Conservation (phyloP, 2,888 invertebrate genomes). For the Caenorhabditis drosophilae region DNA sequence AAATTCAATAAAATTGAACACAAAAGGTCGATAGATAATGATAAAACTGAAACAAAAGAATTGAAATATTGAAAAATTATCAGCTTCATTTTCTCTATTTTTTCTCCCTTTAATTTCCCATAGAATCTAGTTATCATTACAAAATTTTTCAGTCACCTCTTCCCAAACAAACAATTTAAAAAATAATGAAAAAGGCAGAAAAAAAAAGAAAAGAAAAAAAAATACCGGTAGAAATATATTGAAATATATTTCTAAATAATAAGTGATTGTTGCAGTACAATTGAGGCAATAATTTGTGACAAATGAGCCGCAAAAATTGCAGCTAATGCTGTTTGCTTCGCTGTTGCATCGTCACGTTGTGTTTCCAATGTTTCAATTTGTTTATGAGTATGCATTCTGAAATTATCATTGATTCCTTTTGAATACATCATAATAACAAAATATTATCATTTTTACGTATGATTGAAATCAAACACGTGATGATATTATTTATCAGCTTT, state of each 20-base stretch:
- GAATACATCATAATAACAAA: neutral
- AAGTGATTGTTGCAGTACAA: constrained; percentile 87
- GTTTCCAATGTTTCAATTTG: neutral
- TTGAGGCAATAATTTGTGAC: constrained; percentile 90
- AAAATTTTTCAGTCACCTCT: neutral
- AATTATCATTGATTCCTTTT: neutral
- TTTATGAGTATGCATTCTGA: constrained; percentile 5
- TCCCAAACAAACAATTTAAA: neutral
- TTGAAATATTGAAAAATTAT: too few relatives aligned
- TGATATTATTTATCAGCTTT: too few relatives aligned
- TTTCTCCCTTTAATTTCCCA: too few relatives aligned
- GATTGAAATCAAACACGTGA: too few relatives aligned
- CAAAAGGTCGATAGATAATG: too few relatives aligned
- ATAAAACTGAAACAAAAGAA: too few relatives aligned
- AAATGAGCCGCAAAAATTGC: constrained; percentile 92
- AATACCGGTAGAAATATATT: neutral
- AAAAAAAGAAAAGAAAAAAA: constrained; percentile 1
- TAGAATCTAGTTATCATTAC: too few relatives aligned
- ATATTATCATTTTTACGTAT: too few relatives aligned
- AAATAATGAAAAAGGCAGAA: too few relatives aligned
- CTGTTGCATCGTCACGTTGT: constrained; percentile 50
- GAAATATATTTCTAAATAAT: constrained; percentile 31
- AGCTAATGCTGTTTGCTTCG: constrained; percentile 71
- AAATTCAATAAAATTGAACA: neutral
- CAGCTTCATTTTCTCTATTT: too few relatives aligned